Evolutionary conservation across 1,140 invertebrate genomes (phyloP), one percentile per base, ranked within the genome.

Genomic region (Psix sp.): DNA sequence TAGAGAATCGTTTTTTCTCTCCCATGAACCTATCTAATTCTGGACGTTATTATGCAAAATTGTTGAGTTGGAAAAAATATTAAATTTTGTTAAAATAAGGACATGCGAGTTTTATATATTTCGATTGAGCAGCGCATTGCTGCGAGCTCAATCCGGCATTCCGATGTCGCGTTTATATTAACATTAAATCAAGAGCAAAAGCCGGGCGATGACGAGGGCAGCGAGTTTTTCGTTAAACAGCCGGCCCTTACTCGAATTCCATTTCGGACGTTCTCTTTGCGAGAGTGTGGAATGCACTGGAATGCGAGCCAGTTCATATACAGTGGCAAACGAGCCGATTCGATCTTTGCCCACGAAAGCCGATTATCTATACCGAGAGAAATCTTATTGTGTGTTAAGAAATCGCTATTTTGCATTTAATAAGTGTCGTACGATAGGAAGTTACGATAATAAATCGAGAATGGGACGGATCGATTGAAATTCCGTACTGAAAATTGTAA

Each of bases 201-300:
- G n/a, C n/a, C n/a, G n/a, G 63, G 5, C 52, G 59, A 57, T 65
- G 59, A 72, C 73, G 73, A 75, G 73, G 73, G 66, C 73, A 70
- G 39, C 66, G 54, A 70, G 65, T 75, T 75, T 75, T 75, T 75
- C 66, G 48, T 16, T 57, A 63, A 59, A 45, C 43, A 40, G 49
- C 38, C 29, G 45, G 48, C 49, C 60, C 70, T 66, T 62, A 56
- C 35, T 65, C 38, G 60, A 70, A 70, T 75, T 70, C 73, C 66
- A 60, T 75, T 75, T 66, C 16, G 73, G 60, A 45, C 73, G 60
- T 59, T 68, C 63, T 74, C 71, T 68, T 73, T 63, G 49, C 71
- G 57, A 62, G 60, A 62, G 57, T 14, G 36, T 49, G 62, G 62
- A 66, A 73, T 66, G 70, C 46, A 31, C 46, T 38, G 39, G 46